Percentiles rank a stretch among this genome's conserved stretches.
These are phyloP conservation scores for Oncorhynchus kisutch DNA, from an alignment of 2,113 vertebrate species.

Conservation along the genomic window DNA sequence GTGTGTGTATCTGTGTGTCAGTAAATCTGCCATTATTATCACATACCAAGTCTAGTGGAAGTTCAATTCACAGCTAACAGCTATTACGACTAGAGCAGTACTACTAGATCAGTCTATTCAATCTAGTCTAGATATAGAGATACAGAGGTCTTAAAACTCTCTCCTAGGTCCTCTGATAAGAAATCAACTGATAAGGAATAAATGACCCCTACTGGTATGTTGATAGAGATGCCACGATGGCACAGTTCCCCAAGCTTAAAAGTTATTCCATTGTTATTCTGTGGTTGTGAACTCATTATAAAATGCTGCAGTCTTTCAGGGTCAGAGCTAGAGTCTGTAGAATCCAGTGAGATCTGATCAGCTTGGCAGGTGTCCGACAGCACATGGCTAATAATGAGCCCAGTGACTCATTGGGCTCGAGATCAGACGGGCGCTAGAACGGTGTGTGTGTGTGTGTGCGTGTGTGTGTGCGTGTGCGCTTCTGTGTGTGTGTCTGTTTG, in stretches of 20 bases:
- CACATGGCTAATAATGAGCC: slow-evolving; percentile 11
- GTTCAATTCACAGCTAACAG: not conserved
- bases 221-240: not conserved
- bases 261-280: not conserved
- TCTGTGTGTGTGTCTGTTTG: not conserved
- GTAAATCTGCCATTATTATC: not conserved
- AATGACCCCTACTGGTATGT: no score
- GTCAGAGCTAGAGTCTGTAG: not conserved
- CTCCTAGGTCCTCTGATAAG: no score
- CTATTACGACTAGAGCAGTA: not conserved
- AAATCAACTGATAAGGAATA: no score
- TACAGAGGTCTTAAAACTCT: not conserved
- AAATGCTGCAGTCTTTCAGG: not conserved
- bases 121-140: not conserved
- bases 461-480: not conserved
- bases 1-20: not conserved
- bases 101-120: not conserved
- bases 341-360: slow-evolving; percentile 1
- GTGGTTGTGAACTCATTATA: not conserved
- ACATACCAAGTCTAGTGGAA: not conserved
- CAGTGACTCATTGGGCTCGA: slow-evolving; percentile 1
- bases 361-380: not conserved
- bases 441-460: slow-evolving; percentile 4
- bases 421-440: not conserved
- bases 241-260: not conserved